These are phyloP conservation scores for Rhinoderma darwinii DNA, from an alignment of 2,113 vertebrate genomes.

Conservation along the genomic window DNA sequence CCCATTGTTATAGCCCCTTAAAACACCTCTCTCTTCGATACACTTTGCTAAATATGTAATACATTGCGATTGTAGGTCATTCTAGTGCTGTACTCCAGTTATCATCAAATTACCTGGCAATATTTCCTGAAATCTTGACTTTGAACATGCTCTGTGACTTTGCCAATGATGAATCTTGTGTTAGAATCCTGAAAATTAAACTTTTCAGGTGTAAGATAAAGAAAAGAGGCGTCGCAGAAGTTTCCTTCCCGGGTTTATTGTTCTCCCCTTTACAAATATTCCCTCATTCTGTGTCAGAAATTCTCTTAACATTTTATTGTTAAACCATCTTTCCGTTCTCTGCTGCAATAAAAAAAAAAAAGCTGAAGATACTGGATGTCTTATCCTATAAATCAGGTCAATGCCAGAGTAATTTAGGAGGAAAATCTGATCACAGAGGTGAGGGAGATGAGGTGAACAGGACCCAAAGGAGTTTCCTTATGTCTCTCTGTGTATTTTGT, in stretches of 20 bases:
- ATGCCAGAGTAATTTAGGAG: slow-evolving; percentile 43
- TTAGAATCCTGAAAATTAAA: background rate
- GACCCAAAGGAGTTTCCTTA: slow-evolving; percentile 42
- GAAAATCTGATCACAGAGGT: slow-evolving; percentile 26
- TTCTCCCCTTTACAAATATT: slow-evolving; percentile 11
- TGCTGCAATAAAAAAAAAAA: slow-evolving; percentile 47
- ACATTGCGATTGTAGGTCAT: background rate
- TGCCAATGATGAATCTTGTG: slow-evolving; percentile 1
- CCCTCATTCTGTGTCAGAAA: slow-evolving; percentile 18
- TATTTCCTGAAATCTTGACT: slow-evolving; percentile 20
- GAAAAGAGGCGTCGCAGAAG: background rate
- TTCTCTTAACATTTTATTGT: slow-evolving; percentile 49
- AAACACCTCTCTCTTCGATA: no score
- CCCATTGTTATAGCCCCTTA: background rate
- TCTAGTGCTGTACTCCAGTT: background rate
- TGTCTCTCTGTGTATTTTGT: slow-evolving; percentile 55
- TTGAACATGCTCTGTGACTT: slow-evolving; percentile 15
- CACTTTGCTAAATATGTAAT: background rate
- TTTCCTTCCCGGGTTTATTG: slow-evolving; percentile 16
- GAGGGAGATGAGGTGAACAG: slow-evolving; percentile 43
- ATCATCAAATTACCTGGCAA: background rate
- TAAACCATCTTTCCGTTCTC: slow-evolving; percentile 4
- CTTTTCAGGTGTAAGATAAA: slow-evolving; percentile 5
- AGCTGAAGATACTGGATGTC: slow-evolving; percentile 27
- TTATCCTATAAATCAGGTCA: slow-evolving; percentile 52